phyloP scores from a whole-genome alignment of 2,888 invertebrate genomes.

The Candidula unifasciata region DNA sequence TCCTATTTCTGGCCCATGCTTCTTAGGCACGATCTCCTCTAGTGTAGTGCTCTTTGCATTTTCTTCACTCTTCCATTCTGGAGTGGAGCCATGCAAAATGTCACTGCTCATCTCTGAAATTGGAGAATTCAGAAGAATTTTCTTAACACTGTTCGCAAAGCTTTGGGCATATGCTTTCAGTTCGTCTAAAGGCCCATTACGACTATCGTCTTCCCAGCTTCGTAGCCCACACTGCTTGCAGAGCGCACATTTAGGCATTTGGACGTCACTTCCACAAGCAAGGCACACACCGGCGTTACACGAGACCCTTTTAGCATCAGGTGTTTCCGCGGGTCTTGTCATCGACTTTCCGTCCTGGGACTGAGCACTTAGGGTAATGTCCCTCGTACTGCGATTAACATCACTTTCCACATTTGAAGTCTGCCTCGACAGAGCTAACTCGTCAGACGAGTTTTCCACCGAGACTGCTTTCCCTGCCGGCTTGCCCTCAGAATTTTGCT shows the following conservation, averaged over 20 bases:
- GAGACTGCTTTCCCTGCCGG: not conserved
- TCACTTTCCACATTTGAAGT: not conserved
- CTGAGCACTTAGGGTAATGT: not conserved
- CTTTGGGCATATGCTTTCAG: slow-evolving; percentile 40
- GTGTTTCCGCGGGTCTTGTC: not conserved
- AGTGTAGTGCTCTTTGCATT: not conserved
- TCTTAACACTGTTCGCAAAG: slow-evolving; percentile 38
- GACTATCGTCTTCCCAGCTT: not conserved
- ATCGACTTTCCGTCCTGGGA: not conserved
- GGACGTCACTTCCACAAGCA: slow-evolving; percentile 15
- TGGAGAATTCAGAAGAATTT: slow-evolving; percentile 30
- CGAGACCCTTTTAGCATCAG: not conserved
- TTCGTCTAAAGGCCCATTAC: slow-evolving; percentile 24
- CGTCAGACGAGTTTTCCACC: slow-evolving; percentile 16
- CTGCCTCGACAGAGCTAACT: not conserved
- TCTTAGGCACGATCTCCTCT: not conserved
- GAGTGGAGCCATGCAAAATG: not conserved
- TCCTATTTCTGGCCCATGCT: not conserved
- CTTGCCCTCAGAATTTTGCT: not conserved
- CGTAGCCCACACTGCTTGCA: slow-evolving; percentile 11
- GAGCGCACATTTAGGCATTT: not conserved
- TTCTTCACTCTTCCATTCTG: not conserved
- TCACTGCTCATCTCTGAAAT: not conserved
- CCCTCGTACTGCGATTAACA: too few species aligned
- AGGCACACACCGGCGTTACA: not conserved